Evolutionary conservation across 2,888 invertebrate genomes (phyloP).

Genomic region (Hoplodrina ambigua): DNA sequence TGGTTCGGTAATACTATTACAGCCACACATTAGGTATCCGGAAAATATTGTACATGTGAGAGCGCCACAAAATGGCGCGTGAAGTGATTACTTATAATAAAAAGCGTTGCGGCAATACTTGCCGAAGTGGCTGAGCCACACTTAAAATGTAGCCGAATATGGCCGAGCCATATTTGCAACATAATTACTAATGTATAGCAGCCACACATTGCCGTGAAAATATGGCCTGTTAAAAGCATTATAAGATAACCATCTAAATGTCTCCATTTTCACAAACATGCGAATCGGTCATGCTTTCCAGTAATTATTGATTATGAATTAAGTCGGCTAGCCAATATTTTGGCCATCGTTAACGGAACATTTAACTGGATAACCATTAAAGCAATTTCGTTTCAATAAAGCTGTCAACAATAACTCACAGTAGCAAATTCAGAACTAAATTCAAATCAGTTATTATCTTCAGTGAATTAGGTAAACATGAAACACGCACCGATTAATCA

Average conservation of each 20-base stretch:
- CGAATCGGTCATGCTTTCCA: conserved; percentile 51
- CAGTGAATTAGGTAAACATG: conserved; percentile 46
- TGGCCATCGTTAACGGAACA: conserved; percentile 39
- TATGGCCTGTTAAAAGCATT: neutral
- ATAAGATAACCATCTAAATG: conserved; percentile 40
- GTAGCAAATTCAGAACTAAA: conserved; percentile 45
- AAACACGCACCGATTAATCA: conserved; percentile 54
- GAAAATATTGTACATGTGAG: no score
- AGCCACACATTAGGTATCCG: no score
- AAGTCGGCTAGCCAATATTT: conserved; percentile 41
- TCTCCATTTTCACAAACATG: conserved; percentile 36
- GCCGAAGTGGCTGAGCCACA: no score
- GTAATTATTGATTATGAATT: conserved; percentile 32
- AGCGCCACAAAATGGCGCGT: no score
- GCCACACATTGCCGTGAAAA: no score
- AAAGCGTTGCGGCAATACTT: no score
- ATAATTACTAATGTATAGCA: no score
- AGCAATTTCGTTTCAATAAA: conserved; percentile 48
- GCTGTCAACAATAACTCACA: conserved; percentile 45
- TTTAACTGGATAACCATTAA: conserved; percentile 37
- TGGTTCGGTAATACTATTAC: no score
- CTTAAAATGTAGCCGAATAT: no score
- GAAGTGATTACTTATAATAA: no score
- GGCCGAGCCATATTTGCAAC: no score
- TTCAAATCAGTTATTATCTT: conserved; percentile 54